A percentile compares a stretch with the other conserved stretches of the same genome.
Evolutionary conservation across 1,140 invertebrate species (phyloP).

Genomic region (Saccostrea echinata): DNA sequence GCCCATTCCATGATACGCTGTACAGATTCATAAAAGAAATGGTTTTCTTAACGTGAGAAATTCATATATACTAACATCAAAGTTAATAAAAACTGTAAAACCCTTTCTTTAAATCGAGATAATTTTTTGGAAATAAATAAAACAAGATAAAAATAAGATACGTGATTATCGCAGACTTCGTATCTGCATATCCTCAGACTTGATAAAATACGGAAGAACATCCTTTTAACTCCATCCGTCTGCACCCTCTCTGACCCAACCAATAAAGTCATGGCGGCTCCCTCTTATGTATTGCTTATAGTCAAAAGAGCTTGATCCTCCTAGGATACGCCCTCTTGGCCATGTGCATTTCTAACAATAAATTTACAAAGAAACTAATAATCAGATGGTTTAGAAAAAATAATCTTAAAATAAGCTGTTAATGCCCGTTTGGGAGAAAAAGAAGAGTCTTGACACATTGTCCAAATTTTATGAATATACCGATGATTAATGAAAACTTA

Average conservation of each 20-base stretch:
- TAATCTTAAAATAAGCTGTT: too few species aligned
- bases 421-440: too few species aligned
- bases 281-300: slow-evolving; percentile 16
- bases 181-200: slow-evolving; percentile 44
- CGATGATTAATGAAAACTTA: too few species aligned
- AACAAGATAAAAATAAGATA: neutral
- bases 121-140: too few species aligned
- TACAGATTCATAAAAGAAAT: neutral
- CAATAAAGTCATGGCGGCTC: slow-evolving; percentile 19
- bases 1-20: slow-evolving; percentile 68
- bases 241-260: slow-evolving; percentile 29
- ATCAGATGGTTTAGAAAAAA: too few species aligned
- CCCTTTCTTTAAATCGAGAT: too few species aligned
- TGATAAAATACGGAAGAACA: slow-evolving; percentile 50
- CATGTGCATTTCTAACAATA: neutral
- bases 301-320: slow-evolving; percentile 36
- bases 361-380: too few species aligned
- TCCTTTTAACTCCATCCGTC: slow-evolving; percentile 52
- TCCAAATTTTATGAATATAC: too few species aligned
- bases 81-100: too few species aligned
- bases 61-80: too few species aligned
- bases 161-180: slow-evolving; percentile 12
- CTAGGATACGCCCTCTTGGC: slow-evolving; percentile 46
- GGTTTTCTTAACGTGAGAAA: too few species aligned
- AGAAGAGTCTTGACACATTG: too few species aligned